Evolutionary conservation across 2,888 invertebrate genomes (phyloP).

Genomic region (Rhagium mordax): DNA sequence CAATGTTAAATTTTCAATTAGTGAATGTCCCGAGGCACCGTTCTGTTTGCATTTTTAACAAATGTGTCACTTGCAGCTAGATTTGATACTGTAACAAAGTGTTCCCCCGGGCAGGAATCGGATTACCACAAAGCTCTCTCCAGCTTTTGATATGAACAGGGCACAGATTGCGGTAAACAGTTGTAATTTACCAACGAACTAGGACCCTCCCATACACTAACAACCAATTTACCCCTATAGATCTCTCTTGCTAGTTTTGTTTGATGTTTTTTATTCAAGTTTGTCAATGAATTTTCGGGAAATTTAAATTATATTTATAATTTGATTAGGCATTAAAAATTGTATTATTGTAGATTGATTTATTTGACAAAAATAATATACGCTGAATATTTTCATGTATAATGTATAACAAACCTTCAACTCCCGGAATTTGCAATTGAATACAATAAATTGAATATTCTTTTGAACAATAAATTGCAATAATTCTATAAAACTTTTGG

Average conservation of each 20-base stretch:
- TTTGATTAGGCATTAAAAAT: too few species aligned
- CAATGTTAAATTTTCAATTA: constrained; percentile 66
- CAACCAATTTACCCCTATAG: constrained; percentile 26
- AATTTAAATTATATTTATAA: too few species aligned
- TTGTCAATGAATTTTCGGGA: neutral
- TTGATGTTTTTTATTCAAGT: constrained; percentile 13
- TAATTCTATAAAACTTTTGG: too few species aligned
- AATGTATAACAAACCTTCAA: too few species aligned
- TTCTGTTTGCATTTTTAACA: constrained; percentile 64
- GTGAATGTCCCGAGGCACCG: constrained; percentile 57
- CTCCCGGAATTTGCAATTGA: too few species aligned
- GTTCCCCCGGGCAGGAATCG: constrained; percentile 43
- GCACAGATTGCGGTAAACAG: constrained; percentile 45
- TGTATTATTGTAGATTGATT: too few species aligned
- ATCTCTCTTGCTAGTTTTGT: constrained; percentile 5
- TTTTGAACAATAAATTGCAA: too few species aligned
- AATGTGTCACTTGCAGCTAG: constrained; percentile 68
- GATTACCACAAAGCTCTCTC: constrained; percentile 49
- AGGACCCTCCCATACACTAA: constrained; percentile 21
- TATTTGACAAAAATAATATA: too few species aligned
- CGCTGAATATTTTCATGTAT: too few species aligned
- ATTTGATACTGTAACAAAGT: constrained; percentile 67
- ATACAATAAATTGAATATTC: too few species aligned
- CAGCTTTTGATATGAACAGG: constrained; percentile 55
- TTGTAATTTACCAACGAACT: constrained; percentile 30